These are phyloP conservation scores for Caenorhabditis sp. DNA, from an alignment of 2,888 invertebrate genomes.

Conservation along the genomic window DNA sequence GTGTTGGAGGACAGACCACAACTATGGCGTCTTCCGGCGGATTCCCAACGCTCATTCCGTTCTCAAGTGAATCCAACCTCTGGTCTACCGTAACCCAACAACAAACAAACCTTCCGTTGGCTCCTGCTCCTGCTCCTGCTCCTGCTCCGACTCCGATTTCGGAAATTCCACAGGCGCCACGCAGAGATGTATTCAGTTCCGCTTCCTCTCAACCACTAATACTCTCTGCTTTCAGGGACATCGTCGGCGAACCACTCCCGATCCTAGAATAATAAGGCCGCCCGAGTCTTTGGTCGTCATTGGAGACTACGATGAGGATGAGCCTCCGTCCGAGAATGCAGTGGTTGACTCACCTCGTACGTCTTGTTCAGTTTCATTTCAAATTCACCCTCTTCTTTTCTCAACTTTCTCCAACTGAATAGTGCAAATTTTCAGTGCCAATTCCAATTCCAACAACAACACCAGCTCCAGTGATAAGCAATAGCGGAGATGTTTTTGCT, in stretches of 20 bases:
- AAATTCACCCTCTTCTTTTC: too few species aligned
- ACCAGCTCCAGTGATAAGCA: slow-evolving; percentile 24
- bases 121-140: neutral
- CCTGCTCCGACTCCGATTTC: neutral
- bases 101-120: slow-evolving; percentile 2
- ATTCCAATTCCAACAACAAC: neutral
- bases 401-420: neutral
- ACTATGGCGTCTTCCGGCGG: neutral
- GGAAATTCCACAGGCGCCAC: slow-evolving; percentile 1
- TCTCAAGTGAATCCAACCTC: slow-evolving; percentile 23
- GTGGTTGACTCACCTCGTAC: slow-evolving; percentile 39
- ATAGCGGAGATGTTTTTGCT: slow-evolving; percentile 29
- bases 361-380: too few species aligned
- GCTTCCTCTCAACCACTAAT: neutral
- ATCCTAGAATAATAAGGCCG: slow-evolving; percentile 68
- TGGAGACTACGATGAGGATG: slow-evolving; percentile 66
- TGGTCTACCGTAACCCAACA: slow-evolving; percentile 33
- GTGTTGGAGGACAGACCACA: neutral
- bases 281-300: slow-evolving; percentile 66
- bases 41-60: slow-evolving; percentile 60
- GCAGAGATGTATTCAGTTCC: slow-evolving; percentile 24
- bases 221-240: slow-evolving; percentile 25
- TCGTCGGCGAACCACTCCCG: slow-evolving; percentile 63
- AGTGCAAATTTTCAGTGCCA: slow-evolving; percentile 12
- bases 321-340: slow-evolving; percentile 41